Percentiles rank a stretch among this genome's conserved stretches.
These are phyloP conservation scores for Helobdella robusta DNA, from an alignment of 2,888 invertebrate species.

Conservation along the genomic window DNA sequence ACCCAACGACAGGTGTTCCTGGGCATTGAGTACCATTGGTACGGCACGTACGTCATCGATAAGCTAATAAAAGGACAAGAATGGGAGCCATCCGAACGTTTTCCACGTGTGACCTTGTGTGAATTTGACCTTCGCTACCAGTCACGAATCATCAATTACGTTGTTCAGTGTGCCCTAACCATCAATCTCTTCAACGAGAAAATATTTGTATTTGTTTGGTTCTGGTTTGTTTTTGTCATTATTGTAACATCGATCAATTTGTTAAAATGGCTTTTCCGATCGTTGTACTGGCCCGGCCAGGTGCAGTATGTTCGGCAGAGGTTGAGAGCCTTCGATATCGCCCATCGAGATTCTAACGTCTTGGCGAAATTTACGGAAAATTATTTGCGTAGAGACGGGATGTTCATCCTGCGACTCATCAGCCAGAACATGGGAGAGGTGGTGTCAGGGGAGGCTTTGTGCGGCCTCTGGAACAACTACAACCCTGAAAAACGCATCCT, in stretches of 20 bases:
- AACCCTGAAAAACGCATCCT: constrained; percentile 37
- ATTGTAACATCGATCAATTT: constrained; percentile 35
- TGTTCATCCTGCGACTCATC: constrained; percentile 37
- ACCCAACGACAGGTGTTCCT: too few relatives aligned
- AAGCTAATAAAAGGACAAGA: constrained; percentile 48
- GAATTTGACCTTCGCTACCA: constrained; percentile 46
- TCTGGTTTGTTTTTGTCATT: constrained; percentile 38
- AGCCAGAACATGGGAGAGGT: constrained; percentile 39
- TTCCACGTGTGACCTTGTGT: constrained; percentile 49
- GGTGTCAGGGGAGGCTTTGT: constrained; percentile 39
- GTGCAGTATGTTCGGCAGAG: constrained; percentile 36
- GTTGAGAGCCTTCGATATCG: constrained; percentile 35
- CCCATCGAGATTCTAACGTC: constrained; percentile 35
- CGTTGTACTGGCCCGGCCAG: constrained; percentile 38
- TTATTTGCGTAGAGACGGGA: constrained; percentile 37
- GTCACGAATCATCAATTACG: constrained; percentile 36
- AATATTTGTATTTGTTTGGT: constrained; percentile 40
- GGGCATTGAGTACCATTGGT: constrained; percentile 48
- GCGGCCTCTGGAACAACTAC: constrained; percentile 40
- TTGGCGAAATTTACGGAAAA: constrained; percentile 39
- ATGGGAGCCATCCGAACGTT: constrained; percentile 45
- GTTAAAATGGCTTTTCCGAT: constrained; percentile 37
- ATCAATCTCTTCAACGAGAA: constrained; percentile 41
- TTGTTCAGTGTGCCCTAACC: constrained; percentile 39
- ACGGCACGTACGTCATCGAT: constrained; percentile 52